These are phyloP conservation scores for Formica exsecta DNA, from an alignment of 1,140 invertebrate genomes.

Conservation along the genomic window DNA sequence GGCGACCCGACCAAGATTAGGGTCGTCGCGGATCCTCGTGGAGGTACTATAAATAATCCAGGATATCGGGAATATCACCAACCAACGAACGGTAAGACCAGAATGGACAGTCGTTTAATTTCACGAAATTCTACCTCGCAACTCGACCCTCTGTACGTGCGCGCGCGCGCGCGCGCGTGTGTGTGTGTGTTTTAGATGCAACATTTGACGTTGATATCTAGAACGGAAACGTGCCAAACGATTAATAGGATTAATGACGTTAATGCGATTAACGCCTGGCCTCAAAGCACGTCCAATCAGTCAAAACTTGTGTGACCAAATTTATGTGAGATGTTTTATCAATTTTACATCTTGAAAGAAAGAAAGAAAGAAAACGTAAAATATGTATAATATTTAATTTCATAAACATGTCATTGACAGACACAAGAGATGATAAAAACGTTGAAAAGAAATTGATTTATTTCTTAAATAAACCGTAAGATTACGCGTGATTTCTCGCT, in stretches of 20 bases:
- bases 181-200: neutral
- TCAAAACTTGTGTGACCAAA: neutral
- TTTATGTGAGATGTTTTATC: neutral
- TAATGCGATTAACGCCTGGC: neutral
- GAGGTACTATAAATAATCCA: constrained; percentile 93
- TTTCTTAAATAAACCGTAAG: neutral
- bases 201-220: neutral
- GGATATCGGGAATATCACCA: constrained; percentile 91
- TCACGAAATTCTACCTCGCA: neutral
- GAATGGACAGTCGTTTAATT: neutral
- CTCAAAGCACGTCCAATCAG: neutral
- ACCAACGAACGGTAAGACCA: constrained; percentile 87
- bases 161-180: neutral
- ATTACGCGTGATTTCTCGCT: neutral
- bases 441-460: neutral
- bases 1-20: constrained; percentile 92
- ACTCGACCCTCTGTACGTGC: neutral
- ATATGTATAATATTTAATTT: no score
- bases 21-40: constrained; percentile 87
- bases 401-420: neutral
- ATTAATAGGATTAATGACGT: neutral
- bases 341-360: neutral
- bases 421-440: neutral
- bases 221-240: neutral
- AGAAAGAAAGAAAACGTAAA: no score